Base-by-base conservation (phyloP, 1,140 invertebrate species). In the Chironomus tepperi region DNA sequence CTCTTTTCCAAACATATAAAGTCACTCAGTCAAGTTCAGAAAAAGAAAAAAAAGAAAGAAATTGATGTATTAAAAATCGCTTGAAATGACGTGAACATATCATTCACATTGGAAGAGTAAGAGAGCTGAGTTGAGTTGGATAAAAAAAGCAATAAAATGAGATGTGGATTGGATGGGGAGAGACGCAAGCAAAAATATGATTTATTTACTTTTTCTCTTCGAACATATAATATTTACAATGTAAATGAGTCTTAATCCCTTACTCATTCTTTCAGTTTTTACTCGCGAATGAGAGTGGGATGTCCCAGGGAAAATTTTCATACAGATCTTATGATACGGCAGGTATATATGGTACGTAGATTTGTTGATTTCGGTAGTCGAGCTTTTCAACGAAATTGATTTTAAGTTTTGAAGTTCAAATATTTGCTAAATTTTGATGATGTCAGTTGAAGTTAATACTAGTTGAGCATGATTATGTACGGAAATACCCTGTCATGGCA, bases 161-260 rank as follows among this genome's bases (percentile, higher is more conserved):
- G 9, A 47, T 47, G 43, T 47, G 43, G 15, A 47, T 47, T 47
- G 43, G 15, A 47, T 47, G 43, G 15, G 7, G 8, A 47, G 43
- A 10, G 15, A n/a, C 8, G 64, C 7, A 67, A 18, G 16, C 7
- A 67, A 16, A 67, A 67, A 67, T 67, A 67, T 67, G 64, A 67
- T 67, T 67, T 67, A 67, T 67, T 67, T 67, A 19, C 64, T 67
- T 19, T 18, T 67, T 67, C 12, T 67, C 18, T 15, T 47, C 15
- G 15, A 47, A 19, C 8, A 67, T 67, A 8, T 16, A 67, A 67
- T 67, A 67, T 67, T 67, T 67, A 67, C 64, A 67, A 16, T 67
- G 64, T 67, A 67, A 67, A 67, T 67, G 64, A 67, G 18, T 16
- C 64, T 67, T 67, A 67, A 67, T 67, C 64, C 64, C 64, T 67